A percentile compares a stretch with the other conserved stretches of the same genome.
Conservation (phyloP, 30 jellyfish, hydroid and myxozoan genomes). For the Rhopilema esculentum region DNA sequence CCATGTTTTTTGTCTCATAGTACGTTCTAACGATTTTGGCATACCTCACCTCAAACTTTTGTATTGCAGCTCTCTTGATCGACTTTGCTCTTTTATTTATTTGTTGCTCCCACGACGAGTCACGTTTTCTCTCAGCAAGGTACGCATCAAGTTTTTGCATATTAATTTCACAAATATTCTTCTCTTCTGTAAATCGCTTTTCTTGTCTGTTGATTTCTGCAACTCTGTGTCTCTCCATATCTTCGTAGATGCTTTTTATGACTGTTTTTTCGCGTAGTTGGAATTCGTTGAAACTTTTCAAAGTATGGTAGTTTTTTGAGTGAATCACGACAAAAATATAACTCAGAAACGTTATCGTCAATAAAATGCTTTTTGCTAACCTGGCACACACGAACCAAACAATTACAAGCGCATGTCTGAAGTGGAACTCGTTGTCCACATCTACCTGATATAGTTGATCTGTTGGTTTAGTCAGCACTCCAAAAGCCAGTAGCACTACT, state of each 20-base stretch:
- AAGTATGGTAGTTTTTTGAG: conserved; percentile 50
- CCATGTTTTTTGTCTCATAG: conserved; percentile 4
- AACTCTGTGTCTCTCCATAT: conserved; percentile 62
- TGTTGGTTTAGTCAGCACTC: conserved; percentile 51
- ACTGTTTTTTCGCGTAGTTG: conserved; percentile 33
- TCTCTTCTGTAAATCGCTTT: conserved; percentile 31
- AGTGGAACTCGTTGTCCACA: conserved; percentile 54
- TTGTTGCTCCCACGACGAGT: conserved; percentile 44
- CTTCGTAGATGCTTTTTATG: conserved; percentile 25
- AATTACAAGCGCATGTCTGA: conserved; percentile 53
- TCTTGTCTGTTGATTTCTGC: conserved; percentile 60
- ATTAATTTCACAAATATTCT: conserved; percentile 54
- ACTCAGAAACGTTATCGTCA: conserved; percentile 46
- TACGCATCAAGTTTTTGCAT: conserved; percentile 51
- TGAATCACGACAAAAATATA: conserved; percentile 49
- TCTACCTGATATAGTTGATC: conserved; percentile 28
- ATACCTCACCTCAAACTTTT: conserved; percentile 9
- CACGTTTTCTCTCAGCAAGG: conserved; percentile 37
- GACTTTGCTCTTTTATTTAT: conserved; percentile 27
- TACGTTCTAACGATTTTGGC: background rate
- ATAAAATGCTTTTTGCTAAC: conserved; percentile 48
- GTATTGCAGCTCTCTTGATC: conserved; percentile 28
- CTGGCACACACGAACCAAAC: conserved; percentile 66
- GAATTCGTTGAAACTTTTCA: conserved; percentile 30
- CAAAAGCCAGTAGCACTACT: conserved; percentile 25